Evolutionary conservation across 2,888 invertebrate species (phyloP).

Genomic region (Eledone cirrhosa): DNA sequence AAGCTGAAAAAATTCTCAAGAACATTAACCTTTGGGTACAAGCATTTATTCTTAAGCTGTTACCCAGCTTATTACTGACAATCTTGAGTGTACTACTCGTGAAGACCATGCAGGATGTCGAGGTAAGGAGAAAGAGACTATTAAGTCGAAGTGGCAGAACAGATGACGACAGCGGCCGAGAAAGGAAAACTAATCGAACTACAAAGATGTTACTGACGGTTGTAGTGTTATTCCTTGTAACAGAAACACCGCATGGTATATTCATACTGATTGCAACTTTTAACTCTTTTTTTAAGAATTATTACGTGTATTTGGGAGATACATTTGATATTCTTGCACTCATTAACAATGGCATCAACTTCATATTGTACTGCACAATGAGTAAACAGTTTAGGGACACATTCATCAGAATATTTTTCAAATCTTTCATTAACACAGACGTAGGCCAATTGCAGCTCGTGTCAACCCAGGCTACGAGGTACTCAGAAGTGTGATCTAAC

Average conservation of each 20-base stretch:
- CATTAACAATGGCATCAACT: constrained; percentile 91
- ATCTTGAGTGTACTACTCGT: constrained; percentile 70
- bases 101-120: constrained; percentile 65
- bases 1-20: constrained; percentile 51
- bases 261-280: constrained; percentile 79
- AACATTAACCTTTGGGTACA: constrained; percentile 89
- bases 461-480: constrained; percentile 48
- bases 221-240: constrained; percentile 85
- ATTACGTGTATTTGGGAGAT: constrained; percentile 75
- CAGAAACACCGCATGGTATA: constrained; percentile 85
- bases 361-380: constrained; percentile 93
- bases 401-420: constrained; percentile 73
- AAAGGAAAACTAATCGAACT: constrained; percentile 74
- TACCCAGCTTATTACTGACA: constrained; percentile 88
- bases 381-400: constrained; percentile 85
- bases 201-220: constrained; percentile 89
- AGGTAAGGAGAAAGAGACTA: constrained; percentile 58
- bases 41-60: constrained; percentile 89
- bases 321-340: constrained; percentile 90
- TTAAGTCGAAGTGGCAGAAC: constrained; percentile 44
- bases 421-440: constrained; percentile 44
- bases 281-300: constrained; percentile 74
- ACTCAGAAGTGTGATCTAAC: constrained; percentile 49
- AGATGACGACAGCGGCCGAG: constrained; percentile 49
- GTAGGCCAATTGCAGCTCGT: constrained; percentile 42